A percentile compares a stretch with the other conserved stretches of the same genome.
Conservation (phyloP, 2,888 invertebrate genomes). For the Dicranocentrus wangi region DNA sequence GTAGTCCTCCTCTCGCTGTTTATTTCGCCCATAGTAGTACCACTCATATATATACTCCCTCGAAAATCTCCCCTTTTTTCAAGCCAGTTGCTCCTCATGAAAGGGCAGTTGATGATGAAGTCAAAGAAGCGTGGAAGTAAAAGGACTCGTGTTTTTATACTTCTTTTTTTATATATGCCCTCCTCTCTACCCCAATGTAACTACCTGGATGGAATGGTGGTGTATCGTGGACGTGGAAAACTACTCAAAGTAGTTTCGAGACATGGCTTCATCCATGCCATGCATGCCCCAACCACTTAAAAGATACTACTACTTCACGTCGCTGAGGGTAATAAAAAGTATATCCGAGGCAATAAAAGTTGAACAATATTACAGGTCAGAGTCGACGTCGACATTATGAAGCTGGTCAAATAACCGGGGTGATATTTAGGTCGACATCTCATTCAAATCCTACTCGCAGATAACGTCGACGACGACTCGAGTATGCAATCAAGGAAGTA, state of each 20-base stretch:
- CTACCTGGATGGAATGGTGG: too few species aligned
- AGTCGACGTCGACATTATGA: conserved; percentile 11
- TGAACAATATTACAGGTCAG: conserved; percentile 49
- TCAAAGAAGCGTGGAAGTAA: conserved; percentile 31
- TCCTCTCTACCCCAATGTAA: too few species aligned
- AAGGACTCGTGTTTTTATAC: conserved; percentile 5
- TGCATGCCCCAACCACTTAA: conserved; percentile 20
- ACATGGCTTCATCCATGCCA: background rate
- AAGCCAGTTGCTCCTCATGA: conserved; percentile 15
- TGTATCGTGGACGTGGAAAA: background rate
- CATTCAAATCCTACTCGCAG: background rate
- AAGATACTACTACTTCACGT: conserved; percentile 21
- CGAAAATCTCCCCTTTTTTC: background rate
- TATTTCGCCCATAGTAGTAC: too few species aligned
- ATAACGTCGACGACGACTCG: too few species aligned
- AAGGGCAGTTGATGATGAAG: conserved; percentile 16
- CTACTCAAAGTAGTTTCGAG: background rate
- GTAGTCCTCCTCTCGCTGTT: background rate
- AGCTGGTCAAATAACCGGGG: background rate
- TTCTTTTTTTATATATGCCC: background rate
- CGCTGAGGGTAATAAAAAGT: conserved; percentile 49
- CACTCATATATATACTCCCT: too few species aligned
- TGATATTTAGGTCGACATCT: conserved; percentile 20
- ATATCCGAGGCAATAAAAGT: conserved; percentile 47
- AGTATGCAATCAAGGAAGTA: too few species aligned